Percentiles rank a stretch among this genome's conserved stretches.
Evolutionary conservation across 1,140 invertebrate species (phyloP).

Genomic region (Megalonaias nervosa): DNA sequence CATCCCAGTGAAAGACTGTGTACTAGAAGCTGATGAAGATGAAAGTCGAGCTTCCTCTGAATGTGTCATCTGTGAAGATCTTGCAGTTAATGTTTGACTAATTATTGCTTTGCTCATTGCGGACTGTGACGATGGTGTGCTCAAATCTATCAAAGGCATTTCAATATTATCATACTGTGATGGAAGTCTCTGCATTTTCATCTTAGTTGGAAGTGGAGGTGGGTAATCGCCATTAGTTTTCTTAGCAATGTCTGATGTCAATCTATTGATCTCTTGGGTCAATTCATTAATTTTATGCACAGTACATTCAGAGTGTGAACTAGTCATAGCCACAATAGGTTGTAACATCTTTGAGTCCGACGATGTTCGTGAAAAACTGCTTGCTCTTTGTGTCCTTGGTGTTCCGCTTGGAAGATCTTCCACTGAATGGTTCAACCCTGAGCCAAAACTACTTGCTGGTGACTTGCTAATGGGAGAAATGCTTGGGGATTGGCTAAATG

Average conservation of each 20-base stretch:
- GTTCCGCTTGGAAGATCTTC: slow-evolving; percentile 45
- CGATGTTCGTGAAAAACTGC: slow-evolving; percentile 39
- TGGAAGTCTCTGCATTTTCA: slow-evolving; percentile 76
- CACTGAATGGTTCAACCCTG: slow-evolving; percentile 55
- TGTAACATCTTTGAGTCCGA: slow-evolving; percentile 43
- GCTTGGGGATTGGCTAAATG: slow-evolving; percentile 21
- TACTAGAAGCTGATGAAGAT: slow-evolving; percentile 51
- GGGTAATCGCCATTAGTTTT: slow-evolving; percentile 26
- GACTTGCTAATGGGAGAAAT: slow-evolving; percentile 45
- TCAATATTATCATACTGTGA: slow-evolving; percentile 82
- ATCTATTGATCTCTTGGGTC: slow-evolving; percentile 59
- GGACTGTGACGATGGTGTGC: slow-evolving; percentile 14
- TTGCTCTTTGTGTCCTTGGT: slow-evolving; percentile 14
- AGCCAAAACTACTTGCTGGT: slow-evolving; percentile 54
- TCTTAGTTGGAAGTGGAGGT: slow-evolving; percentile 85
- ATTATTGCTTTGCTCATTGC: slow-evolving; percentile 67
- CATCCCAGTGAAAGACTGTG: slow-evolving; percentile 50
- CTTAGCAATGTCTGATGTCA: slow-evolving; percentile 61
- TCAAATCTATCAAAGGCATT: slow-evolving; percentile 20
- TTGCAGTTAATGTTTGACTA: slow-evolving; percentile 40
- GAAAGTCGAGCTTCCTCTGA: slow-evolving; percentile 47
- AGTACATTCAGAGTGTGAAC: slow-evolving; percentile 44
- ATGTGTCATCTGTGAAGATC: slow-evolving; percentile 24
- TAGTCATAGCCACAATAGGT: slow-evolving; percentile 32
- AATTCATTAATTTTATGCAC: slow-evolving; percentile 64